Conservation (phyloP, 2,888 invertebrate species). For the Geophilus truncorum region DNA sequence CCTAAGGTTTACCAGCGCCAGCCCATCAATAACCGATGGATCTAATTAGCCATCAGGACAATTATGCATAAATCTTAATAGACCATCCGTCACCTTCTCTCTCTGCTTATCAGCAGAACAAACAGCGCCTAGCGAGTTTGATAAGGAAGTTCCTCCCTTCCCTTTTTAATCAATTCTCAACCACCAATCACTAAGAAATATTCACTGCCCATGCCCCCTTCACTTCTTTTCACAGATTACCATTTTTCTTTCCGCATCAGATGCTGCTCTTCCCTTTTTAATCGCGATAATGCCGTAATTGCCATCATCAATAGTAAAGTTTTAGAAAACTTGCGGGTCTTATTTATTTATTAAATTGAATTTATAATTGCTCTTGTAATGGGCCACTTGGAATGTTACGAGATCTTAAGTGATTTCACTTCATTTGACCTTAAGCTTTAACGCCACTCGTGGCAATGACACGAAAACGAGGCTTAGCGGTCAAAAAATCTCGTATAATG, state of each 20-base stretch:
- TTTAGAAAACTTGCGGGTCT: background rate
- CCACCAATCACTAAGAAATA: constrained; percentile 20
- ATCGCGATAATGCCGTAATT: background rate
- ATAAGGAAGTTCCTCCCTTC: background rate
- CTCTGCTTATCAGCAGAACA: constrained; percentile 20
- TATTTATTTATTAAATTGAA: too few relatives aligned
- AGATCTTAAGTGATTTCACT: background rate
- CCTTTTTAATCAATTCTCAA: constrained; percentile 18
- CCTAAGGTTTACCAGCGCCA: background rate
- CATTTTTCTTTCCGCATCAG: background rate
- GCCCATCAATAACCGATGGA: constrained; percentile 16
- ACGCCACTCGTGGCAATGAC: background rate
- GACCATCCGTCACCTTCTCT: constrained; percentile 20
- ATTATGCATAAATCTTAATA: constrained; percentile 20
- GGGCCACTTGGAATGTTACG: background rate
- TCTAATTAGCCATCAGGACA: constrained; percentile 20
- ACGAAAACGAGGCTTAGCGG: background rate
- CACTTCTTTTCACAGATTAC: background rate
- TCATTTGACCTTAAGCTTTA: background rate
- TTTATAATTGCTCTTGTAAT: too few relatives aligned
- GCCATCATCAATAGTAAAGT: background rate
- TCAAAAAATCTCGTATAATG: background rate
- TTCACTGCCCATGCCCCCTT: constrained; percentile 5
- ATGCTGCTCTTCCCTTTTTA: background rate
- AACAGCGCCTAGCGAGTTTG: constrained; percentile 11